phyloP scores from a whole-genome alignment of 2,888 invertebrate genomes.

The Drosophila mimica region DNA sequence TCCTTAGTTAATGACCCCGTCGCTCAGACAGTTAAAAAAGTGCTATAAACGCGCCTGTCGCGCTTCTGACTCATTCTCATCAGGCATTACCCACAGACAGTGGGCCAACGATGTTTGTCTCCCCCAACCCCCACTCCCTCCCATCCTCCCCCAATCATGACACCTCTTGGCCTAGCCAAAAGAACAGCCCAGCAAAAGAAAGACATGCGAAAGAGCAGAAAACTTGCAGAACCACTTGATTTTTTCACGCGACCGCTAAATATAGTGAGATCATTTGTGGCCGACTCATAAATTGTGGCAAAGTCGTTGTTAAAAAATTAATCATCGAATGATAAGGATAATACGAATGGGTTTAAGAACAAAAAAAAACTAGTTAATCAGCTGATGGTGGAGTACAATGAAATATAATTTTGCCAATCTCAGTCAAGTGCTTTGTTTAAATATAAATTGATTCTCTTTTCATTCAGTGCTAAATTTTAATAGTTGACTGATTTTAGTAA shows the following conservation, averaged over 20 bases:
- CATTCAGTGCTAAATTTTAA: neutral
- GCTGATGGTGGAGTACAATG: neutral
- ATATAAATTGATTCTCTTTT: neutral
- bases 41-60: slow-evolving; percentile 57
- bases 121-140: neutral
- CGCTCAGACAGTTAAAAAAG: slow-evolving; percentile 76
- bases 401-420: neutral
- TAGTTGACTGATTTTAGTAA: neutral
- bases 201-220: slow-evolving; percentile 9
- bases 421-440: neutral
- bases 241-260: neutral
- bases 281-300: slow-evolving; percentile 4
- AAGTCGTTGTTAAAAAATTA: neutral
- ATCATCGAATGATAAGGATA: slow-evolving; percentile 27
- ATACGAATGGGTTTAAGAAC: neutral
- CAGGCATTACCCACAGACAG: slow-evolving; percentile 35
- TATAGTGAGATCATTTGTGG: slow-evolving; percentile 36
- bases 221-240: slow-evolving; percentile 42
- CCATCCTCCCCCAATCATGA: neutral
- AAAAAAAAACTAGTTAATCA: neutral
- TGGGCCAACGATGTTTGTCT: slow-evolving; percentile 46
- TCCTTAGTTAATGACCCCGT: slow-evolving; percentile 79
- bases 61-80: slow-evolving; percentile 57
- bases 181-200: neutral
- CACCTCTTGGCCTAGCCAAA: slow-evolving; percentile 8